Evolutionary conservation across 2,797 vertebrate genomes (phyloP).

Genomic region (Pantherophis alleghaniensis): DNA sequence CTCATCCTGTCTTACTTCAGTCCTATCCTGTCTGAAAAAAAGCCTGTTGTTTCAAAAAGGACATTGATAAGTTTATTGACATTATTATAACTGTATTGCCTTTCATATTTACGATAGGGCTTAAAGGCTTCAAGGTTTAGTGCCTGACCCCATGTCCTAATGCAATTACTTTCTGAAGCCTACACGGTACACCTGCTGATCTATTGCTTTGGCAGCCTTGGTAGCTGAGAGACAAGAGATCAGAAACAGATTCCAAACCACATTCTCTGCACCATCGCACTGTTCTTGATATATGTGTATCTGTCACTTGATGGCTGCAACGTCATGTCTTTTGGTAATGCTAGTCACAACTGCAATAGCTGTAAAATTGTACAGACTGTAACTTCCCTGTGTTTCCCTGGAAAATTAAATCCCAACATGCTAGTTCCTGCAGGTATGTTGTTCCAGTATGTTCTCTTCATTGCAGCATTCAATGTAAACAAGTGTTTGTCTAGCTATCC

Average conservation of each 20-base stretch:
- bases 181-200: neutral
- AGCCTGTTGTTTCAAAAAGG: neutral
- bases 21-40: neutral
- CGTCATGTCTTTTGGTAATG: neutral
- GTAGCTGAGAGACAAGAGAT: neutral
- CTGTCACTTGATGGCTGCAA: neutral
- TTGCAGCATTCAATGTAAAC: neutral
- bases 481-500: neutral
- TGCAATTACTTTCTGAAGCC: neutral
- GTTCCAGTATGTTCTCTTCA: neutral
- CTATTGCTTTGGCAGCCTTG: neutral
- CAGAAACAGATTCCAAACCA: neutral
- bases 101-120: neutral
- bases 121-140: neutral
- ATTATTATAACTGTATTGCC: neutral
- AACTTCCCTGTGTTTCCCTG: neutral
- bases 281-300: neutral
- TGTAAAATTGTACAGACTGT: neutral
- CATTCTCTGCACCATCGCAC: neutral
- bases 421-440: neutral
- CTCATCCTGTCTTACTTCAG: neutral
- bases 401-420: neutral
- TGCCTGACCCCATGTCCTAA: neutral
- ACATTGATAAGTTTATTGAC: neutral
- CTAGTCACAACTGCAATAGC: too few species aligned